phyloP scores from a whole-genome alignment of 1,140 invertebrate genomes.

The Hyposmocoma kahamanoa region DNA sequence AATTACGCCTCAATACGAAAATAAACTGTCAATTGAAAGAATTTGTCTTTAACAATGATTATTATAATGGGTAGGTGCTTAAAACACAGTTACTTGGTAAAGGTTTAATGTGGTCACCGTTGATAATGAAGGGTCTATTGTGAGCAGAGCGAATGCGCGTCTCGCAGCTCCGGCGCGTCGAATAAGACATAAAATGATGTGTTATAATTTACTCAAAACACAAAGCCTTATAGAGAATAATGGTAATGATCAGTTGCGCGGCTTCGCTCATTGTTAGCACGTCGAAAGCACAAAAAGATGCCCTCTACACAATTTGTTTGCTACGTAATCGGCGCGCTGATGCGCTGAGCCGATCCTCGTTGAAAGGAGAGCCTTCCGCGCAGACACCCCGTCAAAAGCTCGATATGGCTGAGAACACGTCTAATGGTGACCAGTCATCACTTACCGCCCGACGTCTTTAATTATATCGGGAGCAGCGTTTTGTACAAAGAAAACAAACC shows the following conservation, averaged over 20 bases:
- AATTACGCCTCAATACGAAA: constrained; percentile 24
- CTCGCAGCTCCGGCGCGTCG: constrained; percentile 39
- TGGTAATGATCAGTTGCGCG: constrained; percentile 67
- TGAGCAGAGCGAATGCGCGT: constrained; percentile 27
- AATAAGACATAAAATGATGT: constrained; percentile 56
- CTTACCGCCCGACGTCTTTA: constrained; percentile 47
- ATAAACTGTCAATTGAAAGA: constrained; percentile 7
- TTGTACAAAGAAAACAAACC: constrained; percentile 56
- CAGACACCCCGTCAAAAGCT: constrained; percentile 30
- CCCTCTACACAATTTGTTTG: constrained; percentile 63
- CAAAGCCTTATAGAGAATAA: constrained; percentile 70
- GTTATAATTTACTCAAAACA: constrained; percentile 74
- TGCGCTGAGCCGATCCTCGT: constrained; percentile 33
- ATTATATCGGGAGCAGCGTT: constrained; percentile 48
- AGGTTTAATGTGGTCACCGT: constrained; percentile 59
- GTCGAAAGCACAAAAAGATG: constrained; percentile 59
- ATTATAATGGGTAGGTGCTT: constrained; percentile 24
- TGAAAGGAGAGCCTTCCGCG: constrained; percentile 41
- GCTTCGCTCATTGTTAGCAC: constrained; percentile 63
- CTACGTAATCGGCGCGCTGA: constrained; percentile 54
- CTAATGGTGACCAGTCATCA: constrained; percentile 52
- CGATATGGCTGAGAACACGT: constrained; percentile 39
- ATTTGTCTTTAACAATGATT: constrained; percentile 24
- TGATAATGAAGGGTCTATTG: constrained; percentile 60
- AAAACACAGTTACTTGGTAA: constrained; percentile 28